phyloP scores from a whole-genome alignment of 2,797 vertebrate genomes.

The Acropternis orthonyx region DNA sequence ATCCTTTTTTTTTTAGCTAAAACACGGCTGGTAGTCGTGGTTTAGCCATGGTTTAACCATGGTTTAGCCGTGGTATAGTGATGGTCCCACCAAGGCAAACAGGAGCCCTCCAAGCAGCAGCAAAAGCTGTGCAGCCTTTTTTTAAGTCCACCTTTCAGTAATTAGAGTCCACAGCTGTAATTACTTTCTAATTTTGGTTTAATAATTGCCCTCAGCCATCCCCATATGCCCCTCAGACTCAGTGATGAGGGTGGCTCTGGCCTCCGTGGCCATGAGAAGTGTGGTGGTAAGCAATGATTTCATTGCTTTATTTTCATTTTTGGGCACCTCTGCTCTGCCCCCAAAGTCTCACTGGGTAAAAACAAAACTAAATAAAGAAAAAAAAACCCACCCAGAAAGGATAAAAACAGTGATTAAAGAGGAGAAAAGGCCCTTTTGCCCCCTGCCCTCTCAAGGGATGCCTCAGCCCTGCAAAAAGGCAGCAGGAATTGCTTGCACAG shows the following conservation, averaged over 20 bases:
- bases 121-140: neutral
- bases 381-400: accelerated
- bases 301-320: neutral
- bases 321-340: neutral
- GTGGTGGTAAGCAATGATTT: accelerated
- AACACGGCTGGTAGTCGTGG: accelerated
- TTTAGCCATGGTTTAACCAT: neutral
- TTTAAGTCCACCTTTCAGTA: constrained; percentile 35
- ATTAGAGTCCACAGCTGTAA: constrained; percentile 48
- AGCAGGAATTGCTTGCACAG: accelerated
- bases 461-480: neutral
- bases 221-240: neutral
- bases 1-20: neutral
- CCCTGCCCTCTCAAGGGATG: neutral
- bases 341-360: accelerated
- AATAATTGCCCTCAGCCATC: constrained; percentile 28
- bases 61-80: neutral
- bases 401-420: neutral
- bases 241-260: neutral
- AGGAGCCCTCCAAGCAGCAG: neutral
- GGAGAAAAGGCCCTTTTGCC: neutral
- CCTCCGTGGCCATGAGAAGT: accelerated
- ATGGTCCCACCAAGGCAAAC: neutral
- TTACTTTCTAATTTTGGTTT: constrained; percentile 41
- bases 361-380: neutral